phyloP scores from a whole-genome alignment of 2,113 vertebrate species.

The Ceuthmochares aereus region DNA sequence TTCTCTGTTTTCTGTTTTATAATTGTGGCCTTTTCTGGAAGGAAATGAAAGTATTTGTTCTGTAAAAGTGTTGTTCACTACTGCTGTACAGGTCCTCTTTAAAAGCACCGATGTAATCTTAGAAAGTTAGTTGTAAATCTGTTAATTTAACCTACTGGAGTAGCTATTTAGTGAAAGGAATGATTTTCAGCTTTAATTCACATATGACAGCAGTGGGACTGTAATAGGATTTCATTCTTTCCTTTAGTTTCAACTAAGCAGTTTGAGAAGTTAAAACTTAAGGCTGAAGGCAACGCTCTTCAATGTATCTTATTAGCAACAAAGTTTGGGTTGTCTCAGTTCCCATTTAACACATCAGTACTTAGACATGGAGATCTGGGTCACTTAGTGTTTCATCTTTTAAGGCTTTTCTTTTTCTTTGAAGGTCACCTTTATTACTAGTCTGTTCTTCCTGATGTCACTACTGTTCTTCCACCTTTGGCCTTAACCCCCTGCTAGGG shows the following conservation, averaged over 20 bases:
- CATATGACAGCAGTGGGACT: not conserved
- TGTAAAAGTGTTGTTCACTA: not conserved
- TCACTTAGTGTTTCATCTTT: constrained; percentile 40
- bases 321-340: not conserved
- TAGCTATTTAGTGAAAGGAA: not conserved
- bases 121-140: not conserved
- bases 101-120: not conserved
- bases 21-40: not conserved
- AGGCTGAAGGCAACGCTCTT: not conserved
- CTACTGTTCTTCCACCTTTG: constrained; percentile 35
- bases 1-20: not conserved
- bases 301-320: not conserved
- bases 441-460: constrained; percentile 22
- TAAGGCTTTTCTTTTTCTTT: not conserved
- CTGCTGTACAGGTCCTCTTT: not conserved
- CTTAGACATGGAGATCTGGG: constrained; percentile 9
- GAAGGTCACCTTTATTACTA: constrained; percentile 44
- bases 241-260: not conserved
- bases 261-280: not conserved
- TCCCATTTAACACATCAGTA: not conserved
- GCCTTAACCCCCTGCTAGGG: constrained; percentile 9
- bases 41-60: not conserved
- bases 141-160: not conserved
- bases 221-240: not conserved
- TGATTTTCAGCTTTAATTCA: not conserved